phyloP scores from a whole-genome alignment of 2,797 vertebrate genomes.

The Xyrichtys novacula region DNA sequence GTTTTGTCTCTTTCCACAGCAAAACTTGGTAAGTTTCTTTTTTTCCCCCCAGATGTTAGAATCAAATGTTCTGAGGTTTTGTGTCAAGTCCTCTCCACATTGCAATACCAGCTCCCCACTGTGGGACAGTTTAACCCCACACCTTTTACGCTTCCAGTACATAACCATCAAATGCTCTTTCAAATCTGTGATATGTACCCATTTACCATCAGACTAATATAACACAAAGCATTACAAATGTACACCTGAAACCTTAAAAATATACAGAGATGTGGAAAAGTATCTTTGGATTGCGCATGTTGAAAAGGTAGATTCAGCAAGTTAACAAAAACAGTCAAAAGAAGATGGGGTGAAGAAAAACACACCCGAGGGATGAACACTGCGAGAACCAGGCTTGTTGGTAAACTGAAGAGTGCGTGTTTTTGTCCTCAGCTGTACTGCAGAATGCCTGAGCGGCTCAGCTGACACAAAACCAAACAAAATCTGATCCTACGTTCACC shows the following conservation, averaged over 20 bases:
- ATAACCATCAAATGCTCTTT: constrained; percentile 72
- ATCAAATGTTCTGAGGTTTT: constrained; percentile 21
- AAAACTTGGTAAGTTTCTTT: constrained; percentile 50
- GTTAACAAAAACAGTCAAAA: constrained; percentile 69
- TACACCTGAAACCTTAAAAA: constrained; percentile 78
- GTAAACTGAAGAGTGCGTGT: constrained; percentile 25
- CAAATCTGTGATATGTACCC: constrained; percentile 80
- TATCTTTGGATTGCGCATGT: constrained; percentile 88
- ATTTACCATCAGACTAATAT: constrained; percentile 77
- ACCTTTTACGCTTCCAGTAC: constrained; percentile 65
- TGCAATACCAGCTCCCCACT: constrained; percentile 49
- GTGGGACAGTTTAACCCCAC: constrained; percentile 43
- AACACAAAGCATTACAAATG: constrained; percentile 72
- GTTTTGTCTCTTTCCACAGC: constrained; percentile 63
- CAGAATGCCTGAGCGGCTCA: constrained; percentile 24
- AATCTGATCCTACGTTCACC: neutral
- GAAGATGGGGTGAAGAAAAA: constrained; percentile 39
- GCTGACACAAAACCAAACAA: constrained; percentile 7
- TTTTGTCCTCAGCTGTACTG: constrained; percentile 24
- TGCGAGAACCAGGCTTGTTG: constrained; percentile 30
- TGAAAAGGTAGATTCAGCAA: constrained; percentile 83
- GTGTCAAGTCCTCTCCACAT: constrained; percentile 48
- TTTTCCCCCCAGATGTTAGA: constrained; percentile 40
- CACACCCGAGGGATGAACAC: constrained; percentile 25
- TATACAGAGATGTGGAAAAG: constrained; percentile 84